phyloP scores from a whole-genome alignment of 2,113 vertebrate genomes.

The Heterotilapia buettikoferi region DNA sequence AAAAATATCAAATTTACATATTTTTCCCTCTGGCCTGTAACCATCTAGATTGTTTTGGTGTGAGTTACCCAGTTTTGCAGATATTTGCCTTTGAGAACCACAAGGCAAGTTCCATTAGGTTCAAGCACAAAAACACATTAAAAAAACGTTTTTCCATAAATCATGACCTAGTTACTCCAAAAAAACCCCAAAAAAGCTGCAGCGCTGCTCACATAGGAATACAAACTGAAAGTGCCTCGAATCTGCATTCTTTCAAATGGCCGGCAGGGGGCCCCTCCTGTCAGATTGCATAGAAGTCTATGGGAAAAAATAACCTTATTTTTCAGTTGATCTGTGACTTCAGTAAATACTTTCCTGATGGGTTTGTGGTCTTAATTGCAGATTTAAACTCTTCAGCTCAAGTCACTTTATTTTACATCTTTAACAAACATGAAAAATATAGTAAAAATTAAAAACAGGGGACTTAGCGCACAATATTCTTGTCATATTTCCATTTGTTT shows the following conservation, averaged over 20 bases:
- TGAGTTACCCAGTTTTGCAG: not conserved
- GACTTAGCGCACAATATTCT: not conserved
- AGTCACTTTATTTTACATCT: not conserved
- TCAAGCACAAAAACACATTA: not conserved
- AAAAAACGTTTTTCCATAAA: fast-evolving
- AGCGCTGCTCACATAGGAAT: not conserved
- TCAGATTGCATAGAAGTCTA: not conserved
- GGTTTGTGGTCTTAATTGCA: not conserved
- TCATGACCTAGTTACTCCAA: not conserved
- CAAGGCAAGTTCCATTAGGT: not conserved
- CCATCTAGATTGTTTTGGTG: not conserved
- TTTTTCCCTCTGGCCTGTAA: not conserved
- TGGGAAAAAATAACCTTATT: not conserved
- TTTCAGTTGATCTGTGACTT: not conserved
- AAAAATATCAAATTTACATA: not conserved
- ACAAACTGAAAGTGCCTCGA: not conserved
- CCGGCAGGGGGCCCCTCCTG: not conserved
- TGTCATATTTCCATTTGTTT: not conserved
- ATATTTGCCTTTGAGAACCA: not conserved
- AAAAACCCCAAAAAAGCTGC: not conserved
- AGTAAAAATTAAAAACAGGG: not conserved
- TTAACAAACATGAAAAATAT: not conserved
- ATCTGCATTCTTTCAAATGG: not conserved
- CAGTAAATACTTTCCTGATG: not conserved
- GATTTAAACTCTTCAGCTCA: not conserved